phyloP scores from a whole-genome alignment of 2,888 invertebrate species.

The Mimachlamys varia region DNA sequence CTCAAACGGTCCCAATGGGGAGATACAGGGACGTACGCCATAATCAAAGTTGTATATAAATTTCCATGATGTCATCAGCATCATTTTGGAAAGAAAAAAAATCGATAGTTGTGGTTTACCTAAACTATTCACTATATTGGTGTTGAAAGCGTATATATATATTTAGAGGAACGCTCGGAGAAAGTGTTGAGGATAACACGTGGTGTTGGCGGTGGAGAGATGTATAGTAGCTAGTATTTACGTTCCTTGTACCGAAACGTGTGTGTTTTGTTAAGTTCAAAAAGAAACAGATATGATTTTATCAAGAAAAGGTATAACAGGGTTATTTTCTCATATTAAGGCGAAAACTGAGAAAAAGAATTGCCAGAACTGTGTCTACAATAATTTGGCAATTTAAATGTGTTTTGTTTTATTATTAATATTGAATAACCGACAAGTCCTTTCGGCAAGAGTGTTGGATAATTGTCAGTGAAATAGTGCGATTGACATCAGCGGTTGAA shows the following conservation, averaged over 20 bases:
- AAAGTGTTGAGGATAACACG: not conserved
- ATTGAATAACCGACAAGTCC: not conserved
- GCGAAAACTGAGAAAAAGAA: not conserved
- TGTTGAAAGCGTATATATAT: slow-evolving; percentile 4
- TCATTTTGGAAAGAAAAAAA: slow-evolving; percentile 10
- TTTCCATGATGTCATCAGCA: slow-evolving; percentile 34
- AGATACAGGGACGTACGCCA: not conserved
- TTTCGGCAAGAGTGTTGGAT: not conserved
- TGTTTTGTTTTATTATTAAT: not conserved
- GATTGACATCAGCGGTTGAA: not conserved
- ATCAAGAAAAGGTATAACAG: slow-evolving; percentile 20
- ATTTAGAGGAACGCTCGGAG: not conserved
- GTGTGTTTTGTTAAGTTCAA: slow-evolving; percentile 34
- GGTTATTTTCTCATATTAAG: not conserved
- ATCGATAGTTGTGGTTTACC: slow-evolving; percentile 24
- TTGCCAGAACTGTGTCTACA: not conserved
- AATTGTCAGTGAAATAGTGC: slow-evolving; percentile 22
- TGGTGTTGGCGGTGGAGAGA: not conserved
- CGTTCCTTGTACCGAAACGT: not conserved
- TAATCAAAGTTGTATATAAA: slow-evolving; percentile 19
- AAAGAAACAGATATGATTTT: slow-evolving; percentile 27
- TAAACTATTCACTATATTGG: not conserved
- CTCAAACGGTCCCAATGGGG: slow-evolving; percentile 15
- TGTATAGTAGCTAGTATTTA: not conserved
- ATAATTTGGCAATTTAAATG: slow-evolving; percentile 32